Evolutionary conservation across 2,113 vertebrate species (phyloP), one percentile per base, ranked within the genome.

Genomic region (Microcebus murinus): DNA sequence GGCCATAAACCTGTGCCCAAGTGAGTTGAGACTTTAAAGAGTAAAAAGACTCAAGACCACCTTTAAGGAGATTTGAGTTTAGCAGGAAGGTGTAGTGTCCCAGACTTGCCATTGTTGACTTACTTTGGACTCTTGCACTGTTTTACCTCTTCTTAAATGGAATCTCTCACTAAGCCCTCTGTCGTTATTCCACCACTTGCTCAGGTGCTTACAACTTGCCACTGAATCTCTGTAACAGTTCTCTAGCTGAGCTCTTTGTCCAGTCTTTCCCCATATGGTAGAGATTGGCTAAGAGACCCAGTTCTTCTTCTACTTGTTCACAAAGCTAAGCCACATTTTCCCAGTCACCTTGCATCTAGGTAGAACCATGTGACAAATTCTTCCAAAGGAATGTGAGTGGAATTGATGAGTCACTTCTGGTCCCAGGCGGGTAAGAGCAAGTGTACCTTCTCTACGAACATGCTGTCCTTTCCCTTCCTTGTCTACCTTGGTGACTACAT

Each of bases 1-100:
- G n/a, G 57, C 12, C 8, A 61, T 39, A 48, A 85, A 57, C n/a
- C 50, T 29, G 10, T 84, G 20, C 8, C 59, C 65, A 81, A 87
- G 48, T 29, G 42, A 95, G 42, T 0, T 65, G 63, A 92, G 36
- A 90, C 65, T 87, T 94, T 81, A 79, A 82, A 95, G 23, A 96
- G 34, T 27, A 71, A 6, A 25, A 77, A 55, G 67, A 82, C 39
- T 91, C 29, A 27, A 71, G 25, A 55, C 25, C 20, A 68, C 57
- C n/a, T 76, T 96, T 57, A 55, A 94, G 50, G 82, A 80, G 48
- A 67, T 76, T 50, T 50, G 23, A 57, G 29, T 21, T 86, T 52
- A 61, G 25, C 50, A 68, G 21, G 42, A 87, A 71, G 9, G 2
- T 25, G 10, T n/a, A 92, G 25, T 18, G 17, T 45, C 31, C 29